These are phyloP conservation scores for Cheilosia soror DNA, from an alignment of 2,888 invertebrate genomes.

Conservation along the genomic window DNA sequence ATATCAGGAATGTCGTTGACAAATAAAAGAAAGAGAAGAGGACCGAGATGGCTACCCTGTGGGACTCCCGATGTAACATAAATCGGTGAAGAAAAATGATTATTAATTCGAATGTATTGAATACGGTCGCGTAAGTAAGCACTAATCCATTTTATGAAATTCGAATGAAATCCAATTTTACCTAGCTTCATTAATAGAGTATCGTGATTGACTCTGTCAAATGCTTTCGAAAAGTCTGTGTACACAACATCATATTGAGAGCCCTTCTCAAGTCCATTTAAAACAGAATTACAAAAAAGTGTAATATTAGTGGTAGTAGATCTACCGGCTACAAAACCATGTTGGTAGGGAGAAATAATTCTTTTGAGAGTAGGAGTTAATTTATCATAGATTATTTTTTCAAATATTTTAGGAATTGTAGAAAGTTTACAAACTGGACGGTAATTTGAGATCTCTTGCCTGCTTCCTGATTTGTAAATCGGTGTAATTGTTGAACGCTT, in stretches of 20 bases:
- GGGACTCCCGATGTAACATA: too few relatives aligned
- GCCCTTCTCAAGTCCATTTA: conserved; percentile 9
- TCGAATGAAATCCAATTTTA: background rate
- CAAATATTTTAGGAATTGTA: conserved; percentile 14
- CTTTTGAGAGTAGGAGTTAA: background rate
- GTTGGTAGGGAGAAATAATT: background rate
- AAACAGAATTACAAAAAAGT: conserved; percentile 6
- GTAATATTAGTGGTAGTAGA: conserved; percentile 4
- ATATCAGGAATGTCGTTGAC: background rate
- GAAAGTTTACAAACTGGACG: conserved; percentile 16
- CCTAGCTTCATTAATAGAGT: too few relatives aligned
- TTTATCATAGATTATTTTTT: conserved; percentile 15
- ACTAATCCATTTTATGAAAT: background rate
- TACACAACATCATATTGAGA: too few relatives aligned
- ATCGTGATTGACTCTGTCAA: too few relatives aligned
- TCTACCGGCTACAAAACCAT: background rate
- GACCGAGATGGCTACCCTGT: background rate
- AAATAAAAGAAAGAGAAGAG: background rate
- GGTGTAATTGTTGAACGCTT: too few relatives aligned
- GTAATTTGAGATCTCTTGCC: conserved; percentile 13
- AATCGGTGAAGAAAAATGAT: too few relatives aligned
- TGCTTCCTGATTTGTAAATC: background rate
- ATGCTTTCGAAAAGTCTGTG: too few relatives aligned
- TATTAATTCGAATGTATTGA: too few relatives aligned
- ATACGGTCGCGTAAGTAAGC: background rate